Evolutionary conservation across 1,140 invertebrate species (phyloP).

Genomic region (Phymastichus coffea): DNA sequence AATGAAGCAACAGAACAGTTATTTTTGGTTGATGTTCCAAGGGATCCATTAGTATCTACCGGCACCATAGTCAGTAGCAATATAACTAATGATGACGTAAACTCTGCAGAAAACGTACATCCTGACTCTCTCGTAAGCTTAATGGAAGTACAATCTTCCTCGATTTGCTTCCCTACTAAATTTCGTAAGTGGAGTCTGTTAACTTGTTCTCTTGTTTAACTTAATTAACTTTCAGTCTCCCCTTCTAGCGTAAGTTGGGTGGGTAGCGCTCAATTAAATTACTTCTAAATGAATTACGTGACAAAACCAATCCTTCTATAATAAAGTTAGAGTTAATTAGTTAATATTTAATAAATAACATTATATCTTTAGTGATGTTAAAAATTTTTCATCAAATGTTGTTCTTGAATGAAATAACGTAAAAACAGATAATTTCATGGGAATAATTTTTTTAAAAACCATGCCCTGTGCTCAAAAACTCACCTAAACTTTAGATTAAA

Average conservation of each 20-base stretch:
- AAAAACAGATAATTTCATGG: too few relatives aligned
- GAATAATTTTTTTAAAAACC: too few relatives aligned
- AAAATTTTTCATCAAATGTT: too few relatives aligned
- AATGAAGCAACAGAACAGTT: slow-evolving; percentile 42
- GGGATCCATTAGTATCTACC: slow-evolving; percentile 48
- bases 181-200: slow-evolving; percentile 50
- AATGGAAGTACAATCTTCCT: slow-evolving; percentile 51
- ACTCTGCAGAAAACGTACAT: slow-evolving; percentile 44
- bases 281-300: slow-evolving; percentile 57
- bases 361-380: too few relatives aligned
- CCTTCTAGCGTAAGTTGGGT: slow-evolving; percentile 45
- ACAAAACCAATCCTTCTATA: slow-evolving; percentile 41
- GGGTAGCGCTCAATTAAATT: slow-evolving; percentile 55
- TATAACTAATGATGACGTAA: slow-evolving; percentile 42
- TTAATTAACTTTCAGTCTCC: slow-evolving; percentile 45
- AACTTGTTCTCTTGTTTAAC: slow-evolving; percentile 39
- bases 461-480: too few relatives aligned
- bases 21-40: slow-evolving; percentile 46
- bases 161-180: slow-evolving; percentile 55
- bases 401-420: too few relatives aligned
- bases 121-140: slow-evolving; percentile 48
- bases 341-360: too few relatives aligned
- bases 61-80: slow-evolving; percentile 42
- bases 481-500: too few relatives aligned
- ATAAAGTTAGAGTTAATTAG: slow-evolving; percentile 52